phyloP scores from a whole-genome alignment of 2,113 vertebrate genomes.

The Pomatorhinus ruficollis region DNA sequence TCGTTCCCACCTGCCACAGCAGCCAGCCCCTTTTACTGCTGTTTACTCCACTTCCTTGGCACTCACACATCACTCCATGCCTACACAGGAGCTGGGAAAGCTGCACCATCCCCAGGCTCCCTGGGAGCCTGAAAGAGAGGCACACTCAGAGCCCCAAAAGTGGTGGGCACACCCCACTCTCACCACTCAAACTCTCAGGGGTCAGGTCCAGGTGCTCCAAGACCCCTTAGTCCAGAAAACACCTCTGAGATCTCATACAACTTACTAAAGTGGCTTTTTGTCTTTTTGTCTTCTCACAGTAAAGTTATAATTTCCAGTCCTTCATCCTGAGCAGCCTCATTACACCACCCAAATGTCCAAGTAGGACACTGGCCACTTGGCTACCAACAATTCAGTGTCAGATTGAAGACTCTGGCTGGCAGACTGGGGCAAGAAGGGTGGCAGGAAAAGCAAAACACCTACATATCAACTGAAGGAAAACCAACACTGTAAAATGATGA shows the following conservation, averaged over 20 bases:
- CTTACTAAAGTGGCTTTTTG: neutral
- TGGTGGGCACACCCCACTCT: neutral
- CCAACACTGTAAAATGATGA: neutral
- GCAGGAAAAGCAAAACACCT: neutral
- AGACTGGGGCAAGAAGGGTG: neutral
- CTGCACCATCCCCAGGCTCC: neutral
- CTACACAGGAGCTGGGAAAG: fast-evolving
- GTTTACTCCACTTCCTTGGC: neutral
- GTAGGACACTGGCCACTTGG: neutral
- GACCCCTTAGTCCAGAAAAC: neutral
- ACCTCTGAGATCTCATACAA: neutral
- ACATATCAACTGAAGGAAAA: neutral
- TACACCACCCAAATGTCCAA: neutral
- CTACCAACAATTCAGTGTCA: neutral
- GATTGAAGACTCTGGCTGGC: neutral
- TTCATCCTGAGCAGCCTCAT: neutral
- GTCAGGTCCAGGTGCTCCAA: neutral
- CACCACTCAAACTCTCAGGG: neutral
- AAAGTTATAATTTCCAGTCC: neutral
- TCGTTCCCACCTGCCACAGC: neutral
- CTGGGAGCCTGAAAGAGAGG: neutral
- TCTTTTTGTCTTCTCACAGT: no score
- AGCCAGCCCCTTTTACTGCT: neutral
- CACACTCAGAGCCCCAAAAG: neutral
- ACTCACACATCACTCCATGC: neutral